Evolutionary conservation across 2,797 vertebrate species (phyloP).

Genomic region (Gallinago stenura): DNA sequence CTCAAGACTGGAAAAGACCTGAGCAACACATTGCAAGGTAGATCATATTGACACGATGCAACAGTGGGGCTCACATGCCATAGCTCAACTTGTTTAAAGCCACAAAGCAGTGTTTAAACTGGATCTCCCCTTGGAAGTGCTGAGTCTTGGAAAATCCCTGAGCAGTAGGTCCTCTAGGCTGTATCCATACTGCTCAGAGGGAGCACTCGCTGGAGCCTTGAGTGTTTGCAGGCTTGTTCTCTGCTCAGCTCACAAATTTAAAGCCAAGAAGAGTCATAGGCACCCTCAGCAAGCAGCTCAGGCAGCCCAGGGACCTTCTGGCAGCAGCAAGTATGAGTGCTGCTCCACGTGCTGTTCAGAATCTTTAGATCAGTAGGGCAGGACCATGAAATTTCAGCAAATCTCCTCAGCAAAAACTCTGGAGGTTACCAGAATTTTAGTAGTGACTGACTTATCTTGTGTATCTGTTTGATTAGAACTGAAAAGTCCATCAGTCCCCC

Average conservation of each 20-base stretch:
- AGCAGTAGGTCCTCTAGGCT: not conserved
- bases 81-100: not conserved
- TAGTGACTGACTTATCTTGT: not conserved
- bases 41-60: not conserved
- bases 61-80: not conserved
- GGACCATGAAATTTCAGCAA: not conserved
- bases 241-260: not conserved
- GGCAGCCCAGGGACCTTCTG: not conserved
- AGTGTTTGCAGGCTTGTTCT: not conserved
- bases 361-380: not conserved
- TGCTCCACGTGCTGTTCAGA: not conserved
- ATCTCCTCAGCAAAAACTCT: not conserved
- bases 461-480: not conserved
- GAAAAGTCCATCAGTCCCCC: not conserved
- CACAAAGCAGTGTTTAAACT: not conserved
- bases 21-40: conserved; percentile 12
- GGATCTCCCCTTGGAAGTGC: not conserved
- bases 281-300: not conserved
- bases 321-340: fast-evolving
- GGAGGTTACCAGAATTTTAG: not conserved
- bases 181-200: not conserved
- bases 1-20: not conserved
- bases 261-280: not conserved
- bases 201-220: not conserved
- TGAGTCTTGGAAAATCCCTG: not conserved